phyloP scores from a whole-genome alignment of 2,797 vertebrate genomes.

The Sebastes steindachneri region DNA sequence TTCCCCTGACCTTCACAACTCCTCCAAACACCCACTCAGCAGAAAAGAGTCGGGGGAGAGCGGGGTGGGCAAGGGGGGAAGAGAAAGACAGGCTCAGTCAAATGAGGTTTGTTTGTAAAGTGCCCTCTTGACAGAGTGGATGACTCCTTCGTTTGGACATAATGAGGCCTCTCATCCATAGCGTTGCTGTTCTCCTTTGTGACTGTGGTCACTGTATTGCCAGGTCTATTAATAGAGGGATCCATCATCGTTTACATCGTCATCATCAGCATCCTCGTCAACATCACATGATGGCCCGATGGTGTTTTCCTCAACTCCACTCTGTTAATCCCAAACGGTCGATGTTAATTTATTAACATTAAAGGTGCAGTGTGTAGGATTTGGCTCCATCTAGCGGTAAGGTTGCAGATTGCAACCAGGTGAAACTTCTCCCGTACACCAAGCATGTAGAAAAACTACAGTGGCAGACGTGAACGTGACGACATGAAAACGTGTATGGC shows the following conservation, averaged over 20 bases:
- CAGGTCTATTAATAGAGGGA: constrained; percentile 78
- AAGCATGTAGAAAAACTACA: no score
- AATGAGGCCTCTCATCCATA: constrained; percentile 77
- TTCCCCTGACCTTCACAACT: constrained; percentile 74
- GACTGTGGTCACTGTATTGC: constrained; percentile 68
- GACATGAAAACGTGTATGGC: no score
- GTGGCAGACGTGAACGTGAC: no score
- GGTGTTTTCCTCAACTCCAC: constrained; percentile 49
- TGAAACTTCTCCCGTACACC: no score
- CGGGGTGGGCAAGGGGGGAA: constrained; percentile 21
- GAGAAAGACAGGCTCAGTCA: constrained; percentile 62
- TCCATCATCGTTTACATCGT: constrained; percentile 70
- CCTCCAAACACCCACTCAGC: constrained; percentile 78
- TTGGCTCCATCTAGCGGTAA: background rate
- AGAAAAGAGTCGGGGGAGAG: constrained; percentile 64
- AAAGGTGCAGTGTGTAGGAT: background rate
- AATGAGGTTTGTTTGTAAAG: constrained; percentile 70
- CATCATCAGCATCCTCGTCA: constrained; percentile 59
- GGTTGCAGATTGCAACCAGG: no score
- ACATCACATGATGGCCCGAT: constrained; percentile 71
- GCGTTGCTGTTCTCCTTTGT: constrained; percentile 56
- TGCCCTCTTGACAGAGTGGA: constrained; percentile 64
- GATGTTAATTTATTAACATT: constrained; percentile 26
- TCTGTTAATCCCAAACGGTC: constrained; percentile 8
- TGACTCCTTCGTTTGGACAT: constrained; percentile 76